These are phyloP conservation scores for Laticauda colubrina DNA, from an alignment of 2,113 vertebrate genomes.

Conservation along the genomic window DNA sequence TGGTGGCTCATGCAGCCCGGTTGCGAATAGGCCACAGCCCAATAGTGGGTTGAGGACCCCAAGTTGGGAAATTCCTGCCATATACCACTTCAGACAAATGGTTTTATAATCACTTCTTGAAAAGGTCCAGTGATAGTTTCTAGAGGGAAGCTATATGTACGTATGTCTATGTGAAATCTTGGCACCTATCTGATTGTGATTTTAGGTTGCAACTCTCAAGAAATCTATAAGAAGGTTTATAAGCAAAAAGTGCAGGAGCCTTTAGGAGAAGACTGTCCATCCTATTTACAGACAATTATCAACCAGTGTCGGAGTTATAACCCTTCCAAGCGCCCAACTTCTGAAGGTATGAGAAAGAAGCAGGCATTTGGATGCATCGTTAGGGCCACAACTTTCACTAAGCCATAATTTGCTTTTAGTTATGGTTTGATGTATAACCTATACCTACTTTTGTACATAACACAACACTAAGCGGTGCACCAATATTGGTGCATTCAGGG, in stretches of 20 bases:
- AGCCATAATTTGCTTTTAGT: neutral
- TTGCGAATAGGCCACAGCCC: too few species aligned
- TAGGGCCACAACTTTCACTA: neutral
- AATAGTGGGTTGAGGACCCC: too few species aligned
- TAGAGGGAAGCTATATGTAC: neutral
- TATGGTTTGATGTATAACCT: neutral
- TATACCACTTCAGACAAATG: too few species aligned
- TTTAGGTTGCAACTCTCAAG: slow-evolving; percentile 57
- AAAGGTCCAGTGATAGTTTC: neutral
- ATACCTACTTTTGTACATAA: neutral
- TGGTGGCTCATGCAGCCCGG: too few species aligned
- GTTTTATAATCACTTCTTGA: neutral
- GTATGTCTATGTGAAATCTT: neutral
- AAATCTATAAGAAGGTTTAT: slow-evolving; percentile 69
- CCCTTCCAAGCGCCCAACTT: slow-evolving; percentile 71
- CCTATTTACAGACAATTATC: slow-evolving; percentile 65
- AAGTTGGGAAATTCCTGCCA: too few species aligned
- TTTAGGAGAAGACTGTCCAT: slow-evolving; percentile 73
- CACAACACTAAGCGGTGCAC: neutral
- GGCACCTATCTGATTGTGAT: neutral
- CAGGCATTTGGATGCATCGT: neutral
- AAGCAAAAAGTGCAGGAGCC: slow-evolving; percentile 54
- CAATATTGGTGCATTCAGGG: neutral
- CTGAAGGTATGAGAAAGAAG: slow-evolving; percentile 66
- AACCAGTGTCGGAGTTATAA: slow-evolving; percentile 68